A percentile compares a stretch with the other conserved stretches of the same genome.
Conservation (phyloP, 2,888 invertebrate genomes). For the Palloptera scutellata region DNA sequence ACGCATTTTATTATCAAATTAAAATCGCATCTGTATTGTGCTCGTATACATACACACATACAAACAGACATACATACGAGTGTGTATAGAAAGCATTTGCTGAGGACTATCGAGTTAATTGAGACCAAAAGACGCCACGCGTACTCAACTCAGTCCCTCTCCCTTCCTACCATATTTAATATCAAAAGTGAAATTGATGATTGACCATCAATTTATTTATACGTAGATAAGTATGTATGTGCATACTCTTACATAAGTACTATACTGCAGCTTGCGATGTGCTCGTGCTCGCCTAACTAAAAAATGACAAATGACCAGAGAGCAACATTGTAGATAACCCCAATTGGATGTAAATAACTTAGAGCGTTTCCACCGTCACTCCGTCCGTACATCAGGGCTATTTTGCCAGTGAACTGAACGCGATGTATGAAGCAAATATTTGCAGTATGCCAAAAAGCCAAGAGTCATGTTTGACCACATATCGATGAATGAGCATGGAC, state of each 20-base stretch:
- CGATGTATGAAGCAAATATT: constrained; percentile 30
- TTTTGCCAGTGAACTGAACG: neutral
- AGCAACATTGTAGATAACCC: too few relatives aligned
- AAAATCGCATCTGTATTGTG: constrained; percentile 26
- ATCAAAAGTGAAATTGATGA: constrained; percentile 36
- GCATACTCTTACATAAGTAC: too few relatives aligned
- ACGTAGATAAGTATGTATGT: neutral
- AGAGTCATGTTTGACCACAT: constrained; percentile 33
- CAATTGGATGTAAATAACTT: too few relatives aligned
- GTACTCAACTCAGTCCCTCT: constrained; percentile 5
- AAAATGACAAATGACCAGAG: constrained; percentile 26
- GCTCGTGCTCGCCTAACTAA: neutral
- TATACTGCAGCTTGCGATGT: neutral
- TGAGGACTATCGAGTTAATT: constrained; percentile 22
- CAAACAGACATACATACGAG: neutral
- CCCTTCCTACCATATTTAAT: neutral
- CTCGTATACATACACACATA: neutral
- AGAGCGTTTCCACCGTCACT: too few relatives aligned
- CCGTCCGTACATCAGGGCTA: neutral
- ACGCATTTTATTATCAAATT: constrained; percentile 29
- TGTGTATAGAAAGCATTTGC: constrained; percentile 10
- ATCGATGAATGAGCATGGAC: constrained; percentile 20
- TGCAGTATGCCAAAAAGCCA: constrained; percentile 32
- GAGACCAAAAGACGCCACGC: constrained; percentile 23
- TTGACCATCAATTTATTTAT: constrained; percentile 42